phyloP scores from a whole-genome alignment of 1,140 invertebrate genomes.

The Propsilocerus akamusi region DNA sequence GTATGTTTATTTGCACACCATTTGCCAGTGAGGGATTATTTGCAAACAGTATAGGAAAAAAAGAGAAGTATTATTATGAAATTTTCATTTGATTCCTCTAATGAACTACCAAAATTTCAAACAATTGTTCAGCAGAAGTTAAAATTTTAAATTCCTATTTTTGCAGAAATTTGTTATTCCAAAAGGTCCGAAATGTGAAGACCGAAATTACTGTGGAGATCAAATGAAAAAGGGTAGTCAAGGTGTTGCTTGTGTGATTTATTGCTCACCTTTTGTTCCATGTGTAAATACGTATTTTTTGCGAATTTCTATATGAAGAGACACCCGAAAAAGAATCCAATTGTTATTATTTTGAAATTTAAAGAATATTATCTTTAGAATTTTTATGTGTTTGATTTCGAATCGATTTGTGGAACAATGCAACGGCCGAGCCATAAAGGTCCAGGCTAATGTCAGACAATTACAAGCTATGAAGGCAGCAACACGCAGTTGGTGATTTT shows the following conservation, averaged over 20 bases:
- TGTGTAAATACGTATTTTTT: constrained; percentile 1
- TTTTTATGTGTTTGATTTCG: too few species aligned
- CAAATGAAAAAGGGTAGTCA: background rate
- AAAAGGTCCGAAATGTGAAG: background rate
- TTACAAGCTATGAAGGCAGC: background rate
- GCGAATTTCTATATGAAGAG: background rate
- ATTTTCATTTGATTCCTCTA: too few species aligned
- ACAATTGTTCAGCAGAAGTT: background rate
- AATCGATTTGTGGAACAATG: background rate
- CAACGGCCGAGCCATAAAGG: background rate
- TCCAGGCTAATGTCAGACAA: constrained; percentile 2
- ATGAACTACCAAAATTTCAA: too few species aligned
- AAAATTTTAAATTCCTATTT: too few species aligned
- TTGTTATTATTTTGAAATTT: constrained; percentile 2
- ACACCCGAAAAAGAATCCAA: background rate
- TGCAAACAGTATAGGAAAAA: too few species aligned
- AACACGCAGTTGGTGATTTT: background rate
- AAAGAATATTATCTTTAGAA: background rate
- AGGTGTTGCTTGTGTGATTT: constrained; percentile 1
- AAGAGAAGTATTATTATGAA: too few species aligned
- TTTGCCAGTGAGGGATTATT: too few species aligned
- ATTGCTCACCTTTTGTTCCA: constrained; percentile 3
- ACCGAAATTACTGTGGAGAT: background rate
- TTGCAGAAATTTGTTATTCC: background rate
- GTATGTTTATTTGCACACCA: too few species aligned